Percentiles rank a stretch among this genome's conserved stretches.
phyloP scores from a whole-genome alignment of 2,888 invertebrate species.

The Ormyrus labotus region DNA sequence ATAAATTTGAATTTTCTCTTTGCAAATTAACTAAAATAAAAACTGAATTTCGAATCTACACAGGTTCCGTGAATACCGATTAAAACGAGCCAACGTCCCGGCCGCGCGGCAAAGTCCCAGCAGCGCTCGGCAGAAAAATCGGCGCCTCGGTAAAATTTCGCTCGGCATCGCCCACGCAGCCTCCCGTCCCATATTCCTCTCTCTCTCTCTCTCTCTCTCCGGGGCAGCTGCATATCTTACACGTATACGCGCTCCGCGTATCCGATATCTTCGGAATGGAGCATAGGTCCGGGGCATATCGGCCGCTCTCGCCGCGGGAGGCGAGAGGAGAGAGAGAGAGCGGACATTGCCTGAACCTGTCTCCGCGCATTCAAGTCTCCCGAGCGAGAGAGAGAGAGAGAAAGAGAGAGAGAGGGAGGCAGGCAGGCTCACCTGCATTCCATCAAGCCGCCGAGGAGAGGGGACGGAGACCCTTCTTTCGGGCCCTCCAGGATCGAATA shows the following conservation, averaged over 20 bases:
- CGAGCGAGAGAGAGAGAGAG: background rate
- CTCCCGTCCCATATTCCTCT: slow-evolving; percentile 20
- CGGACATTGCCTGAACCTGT: slow-evolving; percentile 74
- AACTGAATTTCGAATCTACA: no score
- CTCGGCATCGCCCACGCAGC: slow-evolving; percentile 24
- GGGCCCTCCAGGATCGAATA: slow-evolving; percentile 58
- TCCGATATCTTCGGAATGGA: slow-evolving; percentile 75
- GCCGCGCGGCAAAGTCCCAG: no score
- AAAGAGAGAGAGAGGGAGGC: slow-evolving; percentile 20
- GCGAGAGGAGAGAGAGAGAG: slow-evolving; percentile 58
- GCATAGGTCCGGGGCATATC: slow-evolving; percentile 66
- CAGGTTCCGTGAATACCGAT: no score
- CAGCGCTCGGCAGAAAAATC: background rate
- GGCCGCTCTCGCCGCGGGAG: slow-evolving; percentile 51
- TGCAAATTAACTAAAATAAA: no score
- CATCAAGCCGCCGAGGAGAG: slow-evolving; percentile 65
- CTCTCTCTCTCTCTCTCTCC: background rate
- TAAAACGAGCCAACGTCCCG: no score
- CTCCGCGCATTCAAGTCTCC: slow-evolving; percentile 61
- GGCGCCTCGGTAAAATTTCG: slow-evolving; percentile 24
- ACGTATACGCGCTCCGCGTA: slow-evolving; percentile 34
- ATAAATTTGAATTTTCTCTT: no score
- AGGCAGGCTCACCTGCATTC: slow-evolving; percentile 72
- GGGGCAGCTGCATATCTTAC: background rate
- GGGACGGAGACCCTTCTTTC: slow-evolving; percentile 57